phyloP scores from a whole-genome alignment of 2,888 invertebrate species.

The Apeira syringaria region DNA sequence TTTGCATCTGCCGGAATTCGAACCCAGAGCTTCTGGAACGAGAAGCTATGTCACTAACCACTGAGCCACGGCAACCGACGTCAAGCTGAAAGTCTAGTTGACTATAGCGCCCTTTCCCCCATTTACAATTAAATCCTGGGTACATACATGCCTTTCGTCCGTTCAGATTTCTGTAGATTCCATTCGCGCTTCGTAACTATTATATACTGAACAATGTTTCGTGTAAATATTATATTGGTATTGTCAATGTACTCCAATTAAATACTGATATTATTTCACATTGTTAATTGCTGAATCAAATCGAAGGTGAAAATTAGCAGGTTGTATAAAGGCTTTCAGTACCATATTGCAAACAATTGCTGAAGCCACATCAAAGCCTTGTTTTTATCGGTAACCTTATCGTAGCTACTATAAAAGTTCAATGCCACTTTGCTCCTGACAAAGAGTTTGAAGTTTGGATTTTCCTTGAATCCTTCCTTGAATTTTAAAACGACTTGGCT shows the following conservation, averaged over 20 bases:
- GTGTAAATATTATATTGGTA: background rate
- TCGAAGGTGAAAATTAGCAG: slow-evolving; percentile 5
- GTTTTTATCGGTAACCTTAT: slow-evolving; percentile 6
- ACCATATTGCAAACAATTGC: slow-evolving; percentile 5
- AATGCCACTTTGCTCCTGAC: slow-evolving; percentile 10
- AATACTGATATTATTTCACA: slow-evolving; percentile 11
- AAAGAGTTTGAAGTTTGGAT: slow-evolving; percentile 10
- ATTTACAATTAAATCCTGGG: background rate
- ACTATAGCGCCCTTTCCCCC: no score
- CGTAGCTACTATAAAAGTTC: slow-evolving; percentile 15
- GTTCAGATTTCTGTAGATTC: slow-evolving; percentile 13
- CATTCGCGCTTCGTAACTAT: slow-evolving; percentile 7
- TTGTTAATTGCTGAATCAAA: slow-evolving; percentile 1
- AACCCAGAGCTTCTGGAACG: no score
- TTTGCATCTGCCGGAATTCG: no score
- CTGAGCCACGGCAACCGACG: no score
- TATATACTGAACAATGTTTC: slow-evolving; percentile 9
- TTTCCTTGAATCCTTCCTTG: no score
- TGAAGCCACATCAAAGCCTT: slow-evolving; percentile 6
- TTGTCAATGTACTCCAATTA: slow-evolving; percentile 4
- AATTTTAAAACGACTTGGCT: no score
- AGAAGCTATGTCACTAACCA: no score
- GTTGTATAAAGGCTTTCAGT: slow-evolving; percentile 16
- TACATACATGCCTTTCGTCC: background rate
- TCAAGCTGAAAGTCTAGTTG: no score